phyloP scores from a whole-genome alignment of 2,888 invertebrate species.

The Heteromyza rotundicornis region DNA sequence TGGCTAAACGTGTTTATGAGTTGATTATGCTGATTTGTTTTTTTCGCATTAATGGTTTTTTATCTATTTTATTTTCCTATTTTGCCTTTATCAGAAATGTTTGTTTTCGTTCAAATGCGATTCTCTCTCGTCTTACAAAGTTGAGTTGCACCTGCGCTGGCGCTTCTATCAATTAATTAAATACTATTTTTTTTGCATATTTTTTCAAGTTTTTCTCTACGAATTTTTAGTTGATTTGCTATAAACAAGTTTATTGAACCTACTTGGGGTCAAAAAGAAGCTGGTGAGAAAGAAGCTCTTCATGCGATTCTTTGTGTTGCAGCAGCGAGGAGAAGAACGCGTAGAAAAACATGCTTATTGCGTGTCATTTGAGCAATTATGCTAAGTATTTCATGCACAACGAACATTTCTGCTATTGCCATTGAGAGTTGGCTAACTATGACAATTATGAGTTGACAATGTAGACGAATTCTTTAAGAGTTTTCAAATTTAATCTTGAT shows the following conservation, averaged over 20 bases:
- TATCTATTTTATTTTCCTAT: no score
- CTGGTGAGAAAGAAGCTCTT: background rate
- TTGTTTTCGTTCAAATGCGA: no score
- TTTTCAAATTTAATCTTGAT: no score
- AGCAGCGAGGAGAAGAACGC: no score
- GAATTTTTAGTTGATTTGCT: background rate
- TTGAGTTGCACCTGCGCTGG: background rate
- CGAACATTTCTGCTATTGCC: no score
- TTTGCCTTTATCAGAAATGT: no score
- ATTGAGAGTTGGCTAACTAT: no score
- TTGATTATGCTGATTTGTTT: background rate
- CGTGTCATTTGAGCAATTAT: background rate
- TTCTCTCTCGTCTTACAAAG: no score
- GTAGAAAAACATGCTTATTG: background rate
- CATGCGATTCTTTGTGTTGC: background rate
- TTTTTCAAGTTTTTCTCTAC: background rate
- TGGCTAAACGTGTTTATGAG: background rate
- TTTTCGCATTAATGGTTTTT: no score
- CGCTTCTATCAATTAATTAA: background rate
- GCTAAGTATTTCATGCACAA: background rate
- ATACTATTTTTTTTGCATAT: background rate
- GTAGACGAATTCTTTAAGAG: no score
- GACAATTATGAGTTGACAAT: no score
- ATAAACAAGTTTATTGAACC: conserved; percentile 12
- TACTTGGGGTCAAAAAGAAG: background rate